Percentiles rank a stretch among this genome's conserved stretches.
Evolutionary conservation across 2,888 invertebrate genomes (phyloP).

Genomic region (Drosophila tanythrix): DNA sequence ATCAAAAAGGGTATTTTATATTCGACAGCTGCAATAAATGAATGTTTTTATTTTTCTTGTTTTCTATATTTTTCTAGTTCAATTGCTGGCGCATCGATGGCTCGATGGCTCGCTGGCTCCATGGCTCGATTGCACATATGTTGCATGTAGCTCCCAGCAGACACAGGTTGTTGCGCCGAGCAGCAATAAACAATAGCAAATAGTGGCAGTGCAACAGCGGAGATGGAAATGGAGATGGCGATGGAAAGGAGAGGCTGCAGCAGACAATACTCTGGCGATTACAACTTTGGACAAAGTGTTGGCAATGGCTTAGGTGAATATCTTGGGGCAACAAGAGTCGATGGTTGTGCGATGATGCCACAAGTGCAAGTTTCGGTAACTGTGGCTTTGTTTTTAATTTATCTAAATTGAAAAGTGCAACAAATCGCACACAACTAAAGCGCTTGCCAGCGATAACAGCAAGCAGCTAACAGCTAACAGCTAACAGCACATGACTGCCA

Average conservation of each 20-base stretch:
- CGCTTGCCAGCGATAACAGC: constrained; percentile 54
- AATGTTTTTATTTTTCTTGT: constrained; percentile 7
- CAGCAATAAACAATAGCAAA: constrained; percentile 60
- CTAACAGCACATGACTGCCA: constrained; percentile 4
- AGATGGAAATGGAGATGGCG: neutral
- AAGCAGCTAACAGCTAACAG: neutral
- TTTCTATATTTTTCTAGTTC: constrained; percentile 59
- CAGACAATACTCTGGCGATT: constrained; percentile 67
- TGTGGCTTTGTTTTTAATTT: constrained; percentile 79
- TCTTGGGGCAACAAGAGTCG: constrained; percentile 41
- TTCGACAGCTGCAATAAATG: neutral
- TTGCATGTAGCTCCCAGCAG: constrained; percentile 43
- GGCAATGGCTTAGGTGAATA: constrained; percentile 54
- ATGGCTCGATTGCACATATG: constrained; percentile 61
- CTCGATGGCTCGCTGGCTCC: constrained; percentile 9
- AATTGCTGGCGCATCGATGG: constrained; percentile 71
- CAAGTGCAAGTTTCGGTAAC: constrained; percentile 44
- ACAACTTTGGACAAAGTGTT: constrained; percentile 67
- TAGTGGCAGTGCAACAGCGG: neutral
- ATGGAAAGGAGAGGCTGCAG: neutral
- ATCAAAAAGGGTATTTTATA: constrained; percentile 3
- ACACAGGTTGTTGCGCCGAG: constrained; percentile 50
- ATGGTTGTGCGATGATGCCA: constrained; percentile 41
- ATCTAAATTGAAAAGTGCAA: constrained; percentile 80
- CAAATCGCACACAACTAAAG: constrained; percentile 73